These are phyloP conservation scores for Sceliomorpha sp. DNA, from an alignment of 2,888 invertebrate genomes.

Conservation along the genomic window DNA sequence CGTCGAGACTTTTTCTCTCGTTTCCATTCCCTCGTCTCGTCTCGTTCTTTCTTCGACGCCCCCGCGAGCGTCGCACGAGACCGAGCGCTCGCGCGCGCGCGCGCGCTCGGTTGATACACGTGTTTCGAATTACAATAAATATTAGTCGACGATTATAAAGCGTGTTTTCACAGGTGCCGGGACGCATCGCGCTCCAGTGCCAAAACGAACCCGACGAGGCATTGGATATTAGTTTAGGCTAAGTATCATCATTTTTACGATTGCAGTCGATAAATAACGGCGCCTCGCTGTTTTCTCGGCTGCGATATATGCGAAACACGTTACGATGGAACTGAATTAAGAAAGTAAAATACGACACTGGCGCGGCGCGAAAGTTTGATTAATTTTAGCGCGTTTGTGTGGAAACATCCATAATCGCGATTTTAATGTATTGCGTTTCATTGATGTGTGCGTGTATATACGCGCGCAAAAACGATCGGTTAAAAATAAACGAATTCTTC, in stretches of 20 bases:
- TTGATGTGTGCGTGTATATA: no score
- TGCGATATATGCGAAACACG: slow-evolving; percentile 46
- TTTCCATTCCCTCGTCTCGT: slow-evolving; percentile 37
- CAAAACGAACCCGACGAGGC: slow-evolving; percentile 31
- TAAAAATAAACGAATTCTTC: no score
- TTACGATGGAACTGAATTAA: slow-evolving; percentile 8
- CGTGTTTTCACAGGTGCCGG: slow-evolving; percentile 78
- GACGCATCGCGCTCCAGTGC: slow-evolving; percentile 42
- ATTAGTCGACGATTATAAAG: slow-evolving; percentile 67
- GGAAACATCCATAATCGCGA: no score
- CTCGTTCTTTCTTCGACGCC: slow-evolving; percentile 23
- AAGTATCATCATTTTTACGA: slow-evolving; percentile 63
- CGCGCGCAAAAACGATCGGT: no score
- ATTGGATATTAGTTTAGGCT: slow-evolving; percentile 30
- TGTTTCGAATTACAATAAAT: slow-evolving; percentile 77
- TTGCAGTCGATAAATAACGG: slow-evolving; percentile 72
- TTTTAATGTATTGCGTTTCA: no score
- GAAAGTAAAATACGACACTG: slow-evolving; percentile 13
- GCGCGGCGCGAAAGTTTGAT: not conserved
- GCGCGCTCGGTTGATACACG: slow-evolving; percentile 58
- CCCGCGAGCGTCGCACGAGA: slow-evolving; percentile 18
- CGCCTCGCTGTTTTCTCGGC: slow-evolving; percentile 45
- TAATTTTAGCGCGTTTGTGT: no score
- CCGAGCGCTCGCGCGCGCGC: no score
- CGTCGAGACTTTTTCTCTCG: slow-evolving; percentile 30